These are phyloP conservation scores for Sebastes steindachneri DNA, from an alignment of 2,797 vertebrate species.

Conservation along the genomic window DNA sequence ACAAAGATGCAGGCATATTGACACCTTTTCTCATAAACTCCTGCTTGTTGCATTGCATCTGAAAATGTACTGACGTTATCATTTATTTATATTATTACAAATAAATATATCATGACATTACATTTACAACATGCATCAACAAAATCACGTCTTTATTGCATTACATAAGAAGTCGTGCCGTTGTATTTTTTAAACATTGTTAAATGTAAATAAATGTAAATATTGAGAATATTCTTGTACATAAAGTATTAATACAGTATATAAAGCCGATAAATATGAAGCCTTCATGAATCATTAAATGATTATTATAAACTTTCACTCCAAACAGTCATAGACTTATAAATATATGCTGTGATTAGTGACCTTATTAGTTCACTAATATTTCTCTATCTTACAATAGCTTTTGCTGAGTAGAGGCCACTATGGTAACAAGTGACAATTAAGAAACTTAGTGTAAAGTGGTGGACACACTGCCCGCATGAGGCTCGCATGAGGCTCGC, in stretches of 20 bases:
- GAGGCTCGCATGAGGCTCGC: too few species aligned
- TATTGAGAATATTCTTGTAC: not conserved
- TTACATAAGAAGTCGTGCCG: not conserved
- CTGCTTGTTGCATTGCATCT: not conserved
- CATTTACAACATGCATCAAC: not conserved
- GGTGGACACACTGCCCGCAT: too few species aligned
- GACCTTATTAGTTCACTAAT: not conserved
- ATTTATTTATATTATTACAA: not conserved
- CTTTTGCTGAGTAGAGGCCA: not conserved
- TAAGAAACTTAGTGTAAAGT: not conserved
- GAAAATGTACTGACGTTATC: not conserved
- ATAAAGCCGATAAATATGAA: not conserved
- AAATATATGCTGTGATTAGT: too few species aligned
- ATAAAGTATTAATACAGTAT: not conserved
- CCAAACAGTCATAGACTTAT: not conserved
- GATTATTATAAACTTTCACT: too few species aligned
- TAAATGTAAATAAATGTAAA: not conserved
- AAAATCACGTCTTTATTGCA: not conserved
- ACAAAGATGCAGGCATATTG: not conserved
- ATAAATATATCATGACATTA: not conserved
- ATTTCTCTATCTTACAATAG: not conserved
- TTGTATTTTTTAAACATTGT: not conserved
- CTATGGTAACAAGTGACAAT: not conserved
- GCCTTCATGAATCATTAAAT: too few species aligned
- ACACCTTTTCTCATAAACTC: not conserved